phyloP scores from a whole-genome alignment of 2,113 vertebrate genomes.

The Gadus chalcogrammus region DNA sequence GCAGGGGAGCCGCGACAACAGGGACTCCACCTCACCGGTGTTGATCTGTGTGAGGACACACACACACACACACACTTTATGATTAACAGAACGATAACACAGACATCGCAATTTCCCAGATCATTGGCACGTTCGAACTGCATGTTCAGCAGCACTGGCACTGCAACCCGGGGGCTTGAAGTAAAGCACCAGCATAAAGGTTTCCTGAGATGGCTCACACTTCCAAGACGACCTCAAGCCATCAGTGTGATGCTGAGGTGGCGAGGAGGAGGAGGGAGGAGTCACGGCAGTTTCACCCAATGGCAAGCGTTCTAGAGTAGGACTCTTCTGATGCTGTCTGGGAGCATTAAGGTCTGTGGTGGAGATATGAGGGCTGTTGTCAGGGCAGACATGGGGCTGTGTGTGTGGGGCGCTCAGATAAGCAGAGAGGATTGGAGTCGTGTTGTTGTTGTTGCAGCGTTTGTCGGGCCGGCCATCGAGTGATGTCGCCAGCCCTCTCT shows the following conservation, averaged over 20 bases:
- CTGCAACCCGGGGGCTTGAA: background rate
- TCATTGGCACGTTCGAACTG: background rate
- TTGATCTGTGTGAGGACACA: constrained; percentile 77
- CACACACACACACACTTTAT: background rate
- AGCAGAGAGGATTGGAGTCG: constrained; percentile 8
- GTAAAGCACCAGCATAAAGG: background rate
- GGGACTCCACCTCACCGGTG: constrained; percentile 84
- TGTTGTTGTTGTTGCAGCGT: constrained; percentile 1
- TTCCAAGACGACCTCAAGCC: too few species aligned
- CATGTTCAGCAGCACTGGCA: background rate
- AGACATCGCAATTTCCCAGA: background rate
- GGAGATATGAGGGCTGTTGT: constrained; percentile 30
- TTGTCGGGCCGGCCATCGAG: constrained; percentile 25
- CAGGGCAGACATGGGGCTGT: constrained; percentile 26
- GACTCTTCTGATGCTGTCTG: constrained; percentile 19
- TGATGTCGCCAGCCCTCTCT: too few species aligned
- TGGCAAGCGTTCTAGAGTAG: too few species aligned
- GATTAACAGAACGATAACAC: background rate
- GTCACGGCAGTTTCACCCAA: too few species aligned
- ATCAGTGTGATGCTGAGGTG: too few species aligned
- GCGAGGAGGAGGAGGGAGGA: too few species aligned
- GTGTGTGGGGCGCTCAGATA: background rate
- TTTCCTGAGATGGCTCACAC: too few species aligned
- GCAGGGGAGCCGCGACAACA: constrained; percentile 86
- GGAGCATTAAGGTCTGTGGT: constrained; percentile 41